These are phyloP conservation scores for Alces alces DNA, from an alignment of 2,113 vertebrate species.

Conservation along the genomic window DNA sequence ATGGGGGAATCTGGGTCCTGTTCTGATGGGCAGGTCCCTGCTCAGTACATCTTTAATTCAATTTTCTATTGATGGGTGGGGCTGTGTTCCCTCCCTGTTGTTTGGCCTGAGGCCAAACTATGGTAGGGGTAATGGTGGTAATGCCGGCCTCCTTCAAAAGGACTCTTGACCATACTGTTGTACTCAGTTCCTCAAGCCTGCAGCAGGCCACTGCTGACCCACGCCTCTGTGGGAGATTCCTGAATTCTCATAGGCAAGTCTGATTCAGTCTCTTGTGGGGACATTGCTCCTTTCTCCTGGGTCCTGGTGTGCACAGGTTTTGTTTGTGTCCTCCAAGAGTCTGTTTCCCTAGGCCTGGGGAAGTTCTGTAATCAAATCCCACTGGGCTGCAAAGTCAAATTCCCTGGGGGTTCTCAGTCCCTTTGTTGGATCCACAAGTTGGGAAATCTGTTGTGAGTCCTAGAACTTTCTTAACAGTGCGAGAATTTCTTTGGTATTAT, in stretches of 20 bases:
- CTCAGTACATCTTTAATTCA: background rate
- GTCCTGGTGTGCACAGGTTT: background rate
- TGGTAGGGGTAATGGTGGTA: background rate
- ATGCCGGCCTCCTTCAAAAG: background rate
- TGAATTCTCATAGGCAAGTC: background rate
- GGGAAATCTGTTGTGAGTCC: background rate
- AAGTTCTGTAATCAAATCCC: background rate
- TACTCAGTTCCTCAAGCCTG: background rate
- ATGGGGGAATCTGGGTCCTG: background rate
- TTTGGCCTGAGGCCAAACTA: background rate
- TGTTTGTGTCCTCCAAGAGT: background rate
- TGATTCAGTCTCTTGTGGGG: background rate
- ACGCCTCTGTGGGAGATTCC: background rate
- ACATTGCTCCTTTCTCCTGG: background rate
- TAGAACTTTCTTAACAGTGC: background rate
- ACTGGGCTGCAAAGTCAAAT: background rate
- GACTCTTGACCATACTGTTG: rapidly evolving
- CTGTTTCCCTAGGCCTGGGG: background rate
- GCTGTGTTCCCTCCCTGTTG: background rate
- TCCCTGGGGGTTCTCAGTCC: background rate
- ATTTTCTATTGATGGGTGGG: background rate
- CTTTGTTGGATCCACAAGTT: background rate
- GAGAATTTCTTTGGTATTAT: background rate
- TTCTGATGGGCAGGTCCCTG: rapidly evolving
- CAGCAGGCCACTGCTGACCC: background rate